These are phyloP conservation scores for Suillia variegata DNA, from an alignment of 2,888 invertebrate species.

Conservation along the genomic window DNA sequence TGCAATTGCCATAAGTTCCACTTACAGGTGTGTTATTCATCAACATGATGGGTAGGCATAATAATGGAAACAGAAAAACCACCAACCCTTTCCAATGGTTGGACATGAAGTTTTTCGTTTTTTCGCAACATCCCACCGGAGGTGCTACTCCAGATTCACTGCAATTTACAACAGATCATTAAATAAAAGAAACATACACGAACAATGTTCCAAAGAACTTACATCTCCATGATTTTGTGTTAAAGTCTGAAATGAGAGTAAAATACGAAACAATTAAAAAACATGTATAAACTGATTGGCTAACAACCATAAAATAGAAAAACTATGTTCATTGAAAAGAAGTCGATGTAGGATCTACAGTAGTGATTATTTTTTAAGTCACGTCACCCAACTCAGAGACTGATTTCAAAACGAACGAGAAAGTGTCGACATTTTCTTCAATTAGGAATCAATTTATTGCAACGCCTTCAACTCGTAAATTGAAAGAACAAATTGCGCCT, in stretches of 20 bases:
- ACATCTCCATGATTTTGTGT: background rate
- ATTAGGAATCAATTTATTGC: too few relatives aligned
- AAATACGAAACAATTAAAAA: too few relatives aligned
- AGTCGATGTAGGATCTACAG: too few relatives aligned
- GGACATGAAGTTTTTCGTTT: conserved; percentile 61
- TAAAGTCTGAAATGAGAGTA: background rate
- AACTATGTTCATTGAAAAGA: too few relatives aligned
- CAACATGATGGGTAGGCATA: conserved; percentile 72
- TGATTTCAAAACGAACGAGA: too few relatives aligned
- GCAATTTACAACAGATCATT: background rate
- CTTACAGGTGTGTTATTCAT: conserved; percentile 66
- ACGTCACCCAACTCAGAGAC: too few relatives aligned
- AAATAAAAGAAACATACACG: background rate
- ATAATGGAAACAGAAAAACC: conserved; percentile 71
- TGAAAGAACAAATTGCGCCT: too few relatives aligned
- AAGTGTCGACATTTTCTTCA: too few relatives aligned
- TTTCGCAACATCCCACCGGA: conserved; percentile 30
- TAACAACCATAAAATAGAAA: too few relatives aligned
- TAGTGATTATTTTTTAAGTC: too few relatives aligned
- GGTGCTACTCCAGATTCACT: conserved; percentile 44
- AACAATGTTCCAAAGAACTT: background rate
- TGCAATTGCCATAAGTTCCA: conserved; percentile 19
- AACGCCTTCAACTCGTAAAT: too few relatives aligned
- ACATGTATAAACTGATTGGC: too few relatives aligned
- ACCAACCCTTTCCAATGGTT: conserved; percentile 79